Conservation (phyloP, 2,888 invertebrate genomes). For the Leptodirus hochenwartii region DNA sequence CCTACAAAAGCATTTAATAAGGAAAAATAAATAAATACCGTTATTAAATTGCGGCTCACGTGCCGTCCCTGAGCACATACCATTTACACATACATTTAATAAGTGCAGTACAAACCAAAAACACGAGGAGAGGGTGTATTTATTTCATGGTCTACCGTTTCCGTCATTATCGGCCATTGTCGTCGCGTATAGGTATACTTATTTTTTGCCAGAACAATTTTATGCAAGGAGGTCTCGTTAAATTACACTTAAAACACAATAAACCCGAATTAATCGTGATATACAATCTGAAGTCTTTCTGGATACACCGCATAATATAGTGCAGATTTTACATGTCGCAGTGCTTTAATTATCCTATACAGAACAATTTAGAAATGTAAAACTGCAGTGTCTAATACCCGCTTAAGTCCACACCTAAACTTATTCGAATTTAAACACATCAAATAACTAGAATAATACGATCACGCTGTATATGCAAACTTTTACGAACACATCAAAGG, state of each 20-base stretch:
- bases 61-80: too few relatives aligned
- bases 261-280: constrained; percentile 22
- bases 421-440: too few relatives aligned
- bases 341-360: constrained; percentile 19
- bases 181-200: constrained; percentile 16
- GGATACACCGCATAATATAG: constrained; percentile 15
- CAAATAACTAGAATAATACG: too few relatives aligned
- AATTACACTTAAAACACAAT: constrained; percentile 24
- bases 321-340: constrained; percentile 19
- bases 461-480: too few relatives aligned
- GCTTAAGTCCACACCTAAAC: too few relatives aligned
- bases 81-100: too few relatives aligned
- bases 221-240: constrained; percentile 26
- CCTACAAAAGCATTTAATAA: too few relatives aligned
- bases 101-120: too few relatives aligned
- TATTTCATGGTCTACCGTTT: constrained; percentile 22
- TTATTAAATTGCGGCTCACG: too few relatives aligned
- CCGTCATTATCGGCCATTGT: constrained; percentile 22
- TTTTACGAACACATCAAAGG: too few relatives aligned
- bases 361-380: constrained; percentile 11
- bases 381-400: too few relatives aligned
- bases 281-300: constrained; percentile 20
- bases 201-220: constrained; percentile 24
- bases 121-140: constrained; percentile 19
- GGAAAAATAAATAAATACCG: too few relatives aligned